Evolutionary conservation across 2,888 invertebrate species (phyloP), one percentile per base, ranked within the genome.

Genomic region (Stramonita haemastoma): DNA sequence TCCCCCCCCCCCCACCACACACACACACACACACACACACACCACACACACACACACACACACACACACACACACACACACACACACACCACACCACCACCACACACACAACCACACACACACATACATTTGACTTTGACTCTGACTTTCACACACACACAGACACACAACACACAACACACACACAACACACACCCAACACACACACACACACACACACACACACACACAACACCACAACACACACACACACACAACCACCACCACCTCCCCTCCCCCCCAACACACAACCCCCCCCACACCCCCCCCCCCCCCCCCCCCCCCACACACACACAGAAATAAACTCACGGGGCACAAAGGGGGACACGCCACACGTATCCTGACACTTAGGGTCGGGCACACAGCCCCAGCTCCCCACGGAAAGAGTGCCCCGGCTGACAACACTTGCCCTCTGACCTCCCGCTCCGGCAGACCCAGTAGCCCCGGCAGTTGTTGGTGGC

Each of bases 401-500:
- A 89, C 94, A 94, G 0, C 92, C 92, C 93, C 1, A 84, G 46
- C 15, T 32, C 89, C 11, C 89, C 86, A 22, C 84, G 84, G 87
- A 92, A 94, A 6, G 86, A 91, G 56, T 93, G 89, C 0, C 93
- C 92, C 22, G 87, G 60, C 0, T 92, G 91, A 87, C 94, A 94
- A 90, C 94, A 94, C 83, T 85, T 91, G 13, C 92, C 92, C 2
- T 88, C 87, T 0, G 94, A 93, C 84, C 89, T 89, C 32, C 90
- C 91, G 8, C 90, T 90, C 46, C 70, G 36, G 89, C 94, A 94
- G n/a, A 90, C 85, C 93, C 93, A 94, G 91, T 91, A 94, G 0
- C 92, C 92, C 2, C 93, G 91, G 66, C 94, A 94, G 89, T 91
- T 93, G 26, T 89, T 91, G 34, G 73, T 88, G 26, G 90, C 88